A percentile compares a stretch with the other conserved stretches of the same genome.
These are phyloP conservation scores for Drosophila mimetica DNA, from an alignment of 2,888 invertebrate genomes.

Conservation along the genomic window DNA sequence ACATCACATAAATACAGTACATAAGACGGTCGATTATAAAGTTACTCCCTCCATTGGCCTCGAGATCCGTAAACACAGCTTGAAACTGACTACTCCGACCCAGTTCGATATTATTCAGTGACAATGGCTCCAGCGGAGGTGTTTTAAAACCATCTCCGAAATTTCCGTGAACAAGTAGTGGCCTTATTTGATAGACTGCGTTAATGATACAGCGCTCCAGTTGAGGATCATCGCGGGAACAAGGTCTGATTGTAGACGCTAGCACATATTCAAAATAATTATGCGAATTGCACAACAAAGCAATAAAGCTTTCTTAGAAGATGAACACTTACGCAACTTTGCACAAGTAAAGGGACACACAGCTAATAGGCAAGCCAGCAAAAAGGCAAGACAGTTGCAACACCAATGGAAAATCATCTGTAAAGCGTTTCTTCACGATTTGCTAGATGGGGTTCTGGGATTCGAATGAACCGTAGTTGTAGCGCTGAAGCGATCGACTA, in stretches of 20 bases:
- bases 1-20: slow-evolving; percentile 67
- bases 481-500: slow-evolving; percentile 66
- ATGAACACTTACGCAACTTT: slow-evolving; percentile 62
- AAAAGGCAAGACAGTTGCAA: slow-evolving; percentile 3
- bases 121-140: slow-evolving; percentile 82
- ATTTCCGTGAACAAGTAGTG: slow-evolving; percentile 81
- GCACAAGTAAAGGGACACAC: slow-evolving; percentile 55
- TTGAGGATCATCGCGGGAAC: slow-evolving; percentile 83
- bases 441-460: slow-evolving; percentile 1
- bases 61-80: slow-evolving; percentile 81
- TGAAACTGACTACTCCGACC: slow-evolving; percentile 82
- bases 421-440: slow-evolving; percentile 22
- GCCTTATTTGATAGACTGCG: slow-evolving; percentile 81
- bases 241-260: slow-evolving; percentile 80
- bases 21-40: slow-evolving; percentile 83
- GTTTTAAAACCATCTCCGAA: slow-evolving; percentile 83
- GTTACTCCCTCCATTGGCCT: slow-evolving; percentile 83
- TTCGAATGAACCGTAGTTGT: slow-evolving; percentile 60
- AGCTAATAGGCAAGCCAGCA: slow-evolving; percentile 40
- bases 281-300: neutral
- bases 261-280: too few species aligned
- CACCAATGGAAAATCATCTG: slow-evolving; percentile 45
- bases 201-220: slow-evolving; percentile 82
- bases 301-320: neutral
- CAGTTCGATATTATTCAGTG: slow-evolving; percentile 82